Evolutionary conservation across 2,797 vertebrate genomes (phyloP), one percentile per base, ranked within the genome.

Genomic region (Myotis pilosus): DNA sequence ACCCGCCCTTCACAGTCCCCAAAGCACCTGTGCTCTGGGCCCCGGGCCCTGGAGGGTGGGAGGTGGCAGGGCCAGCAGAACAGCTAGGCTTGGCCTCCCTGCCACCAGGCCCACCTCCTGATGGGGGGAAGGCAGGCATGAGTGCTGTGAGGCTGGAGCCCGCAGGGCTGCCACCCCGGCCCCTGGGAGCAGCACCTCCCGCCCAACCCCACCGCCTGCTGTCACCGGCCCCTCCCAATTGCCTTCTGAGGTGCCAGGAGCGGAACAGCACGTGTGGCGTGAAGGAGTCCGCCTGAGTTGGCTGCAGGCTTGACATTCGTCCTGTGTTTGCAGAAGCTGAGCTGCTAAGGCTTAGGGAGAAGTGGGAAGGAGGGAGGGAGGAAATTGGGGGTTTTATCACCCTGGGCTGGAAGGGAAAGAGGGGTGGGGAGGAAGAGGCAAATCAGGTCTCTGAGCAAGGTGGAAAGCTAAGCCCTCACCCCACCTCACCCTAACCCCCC

Each of bases 171-270:
- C 17, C 49, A 23, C 72, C 64, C 76, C 47, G 44, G 0, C 41
- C 55, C 30, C 64, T 16, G 17, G 44, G 60, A 87, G 33, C 69
- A 78, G 64, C 49, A 36, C 9, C 11, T 57, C 64, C n/a, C 76
- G 28, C 41, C 38, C 8, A 30, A 92, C 68, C 76, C 87, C 64
- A 6, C 49, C 1, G 4, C 38, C 89, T 33, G 82, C 79, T 71
- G 80, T 76, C 87, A 62, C 84, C 0, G 0, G 81, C 72, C 53
- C 57, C 49, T 11, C 82, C 86, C 49, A 19, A n/a, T 72, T 1
- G 0, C 95, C 94, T 87, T 76, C 62, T n/a, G 76, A 95, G 91
- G 94, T 80, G 91, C 79, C 19, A 4, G 64, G 75, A 62, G 49
- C 1, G 17, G 68, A 68, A 33, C 1, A 17, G 82, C 22, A 30